Percentiles rank a stretch among this genome's conserved stretches.
phyloP scores from a whole-genome alignment of 92 coral and sea anemone genomes.

The Scolanthus callimorphus region DNA sequence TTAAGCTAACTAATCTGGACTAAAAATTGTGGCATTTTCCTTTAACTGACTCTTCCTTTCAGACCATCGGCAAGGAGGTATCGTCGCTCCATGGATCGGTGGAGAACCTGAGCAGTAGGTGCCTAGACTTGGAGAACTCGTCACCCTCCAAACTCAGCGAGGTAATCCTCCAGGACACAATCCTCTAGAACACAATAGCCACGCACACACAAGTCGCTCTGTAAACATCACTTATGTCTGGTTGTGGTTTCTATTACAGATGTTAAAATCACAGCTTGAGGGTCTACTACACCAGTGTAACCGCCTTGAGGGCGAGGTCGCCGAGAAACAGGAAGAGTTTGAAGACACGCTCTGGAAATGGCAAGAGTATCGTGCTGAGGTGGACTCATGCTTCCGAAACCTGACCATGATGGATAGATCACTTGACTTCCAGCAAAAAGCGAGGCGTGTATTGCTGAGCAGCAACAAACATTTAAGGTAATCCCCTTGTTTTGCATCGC shows the following conservation, averaged over 20 bases:
- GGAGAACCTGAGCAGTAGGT: conserved; percentile 66
- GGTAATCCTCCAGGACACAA: too few relatives aligned
- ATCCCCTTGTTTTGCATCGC: too few relatives aligned
- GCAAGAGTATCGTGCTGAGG: conserved; percentile 78
- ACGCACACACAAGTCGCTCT: too few relatives aligned
- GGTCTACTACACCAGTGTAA: conserved; percentile 51
- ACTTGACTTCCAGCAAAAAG: conserved; percentile 59
- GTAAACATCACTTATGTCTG: too few relatives aligned
- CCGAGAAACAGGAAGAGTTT: conserved; percentile 75
- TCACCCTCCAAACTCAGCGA: conserved; percentile 50
- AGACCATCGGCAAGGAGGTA: conserved; percentile 68
- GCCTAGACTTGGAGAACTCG: conserved; percentile 51
- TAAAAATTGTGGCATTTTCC: too few relatives aligned
- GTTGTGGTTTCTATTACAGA: background rate
- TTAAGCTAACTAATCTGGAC: too few relatives aligned
- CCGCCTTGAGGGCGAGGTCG: conserved; percentile 68
- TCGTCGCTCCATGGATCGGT: conserved; percentile 74
- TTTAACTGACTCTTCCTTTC: too few relatives aligned
- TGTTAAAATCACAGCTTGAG: conserved; percentile 40
- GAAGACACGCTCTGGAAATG: conserved; percentile 82
- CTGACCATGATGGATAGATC: conserved; percentile 74
- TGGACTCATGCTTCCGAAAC: conserved; percentile 69
- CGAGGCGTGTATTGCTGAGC: conserved; percentile 61
- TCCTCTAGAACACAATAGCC: too few relatives aligned
- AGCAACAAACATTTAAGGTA: conserved; percentile 17